These are phyloP conservation scores for Epinephelus cyanopodus DNA, from an alignment of 2,113 vertebrate species.

Conservation along the genomic window DNA sequence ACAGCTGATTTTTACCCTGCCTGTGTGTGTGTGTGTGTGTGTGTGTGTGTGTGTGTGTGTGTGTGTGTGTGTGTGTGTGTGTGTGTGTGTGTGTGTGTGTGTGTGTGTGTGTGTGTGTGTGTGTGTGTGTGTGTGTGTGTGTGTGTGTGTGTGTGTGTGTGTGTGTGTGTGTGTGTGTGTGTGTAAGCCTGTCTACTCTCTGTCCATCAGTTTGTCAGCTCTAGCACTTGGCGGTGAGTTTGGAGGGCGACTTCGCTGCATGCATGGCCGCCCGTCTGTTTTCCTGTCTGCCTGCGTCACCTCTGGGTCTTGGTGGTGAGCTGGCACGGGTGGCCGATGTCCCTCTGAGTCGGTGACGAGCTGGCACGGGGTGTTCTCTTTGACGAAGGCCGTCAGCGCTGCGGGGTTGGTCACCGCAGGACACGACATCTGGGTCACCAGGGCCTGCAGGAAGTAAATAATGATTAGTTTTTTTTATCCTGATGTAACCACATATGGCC, in stretches of 20 bases:
- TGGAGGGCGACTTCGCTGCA: neutral
- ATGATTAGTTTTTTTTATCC: neutral
- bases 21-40: no score
- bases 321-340: slow-evolving; percentile 95
- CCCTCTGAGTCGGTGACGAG: slow-evolving; percentile 88
- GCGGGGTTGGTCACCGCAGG: slow-evolving; percentile 91
- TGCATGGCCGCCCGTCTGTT: slow-evolving; percentile 13
- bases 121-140: no score
- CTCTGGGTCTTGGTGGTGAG: slow-evolving; percentile 99
- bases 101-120: no score
- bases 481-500: no score
- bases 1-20: neutral
- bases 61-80: no score
- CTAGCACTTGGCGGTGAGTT: slow-evolving; percentile 19
- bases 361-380: no score
- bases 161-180: no score
- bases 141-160: no score
- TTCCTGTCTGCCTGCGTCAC: slow-evolving; percentile 78
- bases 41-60: no score
- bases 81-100: no score
- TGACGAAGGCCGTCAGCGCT: slow-evolving; percentile 93
- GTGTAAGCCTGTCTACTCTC: neutral
- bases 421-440: slow-evolving; percentile 93
- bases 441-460: slow-evolving; percentile 82
- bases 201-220: slow-evolving; percentile 45